These are phyloP conservation scores for Atopsyche davidsoni DNA, from an alignment of 1,140 invertebrate genomes.

Conservation along the genomic window DNA sequence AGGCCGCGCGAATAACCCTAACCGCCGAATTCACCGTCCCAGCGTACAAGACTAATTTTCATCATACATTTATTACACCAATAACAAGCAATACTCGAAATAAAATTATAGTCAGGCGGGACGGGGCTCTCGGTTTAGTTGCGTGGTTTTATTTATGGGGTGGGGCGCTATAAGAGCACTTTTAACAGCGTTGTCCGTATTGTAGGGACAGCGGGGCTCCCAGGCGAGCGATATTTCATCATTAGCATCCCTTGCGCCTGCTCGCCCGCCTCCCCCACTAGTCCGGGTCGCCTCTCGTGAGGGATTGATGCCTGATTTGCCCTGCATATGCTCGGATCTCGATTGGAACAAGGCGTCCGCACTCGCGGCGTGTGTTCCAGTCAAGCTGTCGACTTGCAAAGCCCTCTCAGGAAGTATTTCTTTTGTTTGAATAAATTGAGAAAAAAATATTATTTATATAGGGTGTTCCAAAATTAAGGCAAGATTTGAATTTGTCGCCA, in stretches of 20 bases:
- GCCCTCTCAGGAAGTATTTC: no score
- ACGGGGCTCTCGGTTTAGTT: neutral
- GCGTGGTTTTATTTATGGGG: slow-evolving; percentile 23
- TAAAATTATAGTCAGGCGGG: neutral
- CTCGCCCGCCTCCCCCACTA: no score
- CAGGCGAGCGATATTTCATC: slow-evolving; percentile 26
- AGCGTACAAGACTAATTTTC: slow-evolving; percentile 21
- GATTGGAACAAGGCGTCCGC: no score
- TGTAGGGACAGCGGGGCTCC: slow-evolving; percentile 19
- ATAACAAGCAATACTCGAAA: slow-evolving; percentile 13
- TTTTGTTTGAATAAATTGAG: no score
- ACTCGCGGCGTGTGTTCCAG: no score
- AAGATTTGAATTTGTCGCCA: no score
- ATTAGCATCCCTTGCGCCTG: slow-evolving; percentile 20
- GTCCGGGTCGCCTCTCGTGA: no score
- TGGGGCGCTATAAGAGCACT: slow-evolving; percentile 21
- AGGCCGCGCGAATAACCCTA: neutral
- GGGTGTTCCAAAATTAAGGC: no score
- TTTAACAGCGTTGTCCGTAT: slow-evolving; percentile 25
- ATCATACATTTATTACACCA: slow-evolving; percentile 20
- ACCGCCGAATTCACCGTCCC: slow-evolving; percentile 19
- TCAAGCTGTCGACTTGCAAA: no score
- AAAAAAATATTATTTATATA: no score
- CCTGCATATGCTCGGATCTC: no score
- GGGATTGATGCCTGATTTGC: no score